Percentiles rank a stretch among this genome's conserved stretches.
These are phyloP conservation scores for Cynopterus brachyotis DNA, from an alignment of 2,113 vertebrate genomes.

Conservation along the genomic window DNA sequence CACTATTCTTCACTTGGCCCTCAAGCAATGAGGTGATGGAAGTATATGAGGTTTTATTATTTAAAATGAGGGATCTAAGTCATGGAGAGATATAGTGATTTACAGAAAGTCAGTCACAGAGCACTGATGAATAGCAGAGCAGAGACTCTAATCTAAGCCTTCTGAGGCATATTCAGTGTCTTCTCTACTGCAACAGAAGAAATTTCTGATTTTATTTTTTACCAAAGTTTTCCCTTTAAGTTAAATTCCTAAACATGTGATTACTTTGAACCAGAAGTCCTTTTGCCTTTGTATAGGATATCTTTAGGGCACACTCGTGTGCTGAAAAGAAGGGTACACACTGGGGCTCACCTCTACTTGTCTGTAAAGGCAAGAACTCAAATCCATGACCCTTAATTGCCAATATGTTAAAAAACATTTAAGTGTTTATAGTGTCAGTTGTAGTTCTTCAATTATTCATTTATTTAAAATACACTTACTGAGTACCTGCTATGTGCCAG, in stretches of 20 bases:
- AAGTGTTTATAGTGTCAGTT: not conserved
- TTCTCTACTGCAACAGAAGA: not conserved
- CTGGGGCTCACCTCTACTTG: not conserved
- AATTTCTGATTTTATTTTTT: not conserved
- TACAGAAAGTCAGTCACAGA: conserved; percentile 1
- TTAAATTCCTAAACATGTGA: not conserved
- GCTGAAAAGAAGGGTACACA: not conserved
- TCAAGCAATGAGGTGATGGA: not conserved
- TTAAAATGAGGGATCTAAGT: not conserved
- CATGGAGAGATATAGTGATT: not conserved
- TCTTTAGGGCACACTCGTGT: not conserved
- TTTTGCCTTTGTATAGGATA: not conserved
- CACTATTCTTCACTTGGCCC: not conserved
- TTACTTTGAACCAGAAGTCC: not conserved
- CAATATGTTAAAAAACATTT: not conserved
- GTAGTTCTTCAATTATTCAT: not conserved
- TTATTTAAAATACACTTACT: not conserved
- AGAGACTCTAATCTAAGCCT: not conserved
- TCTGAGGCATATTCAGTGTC: not conserved
- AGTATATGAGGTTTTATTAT: not conserved
- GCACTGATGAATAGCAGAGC: not conserved
- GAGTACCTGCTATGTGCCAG: not conserved
- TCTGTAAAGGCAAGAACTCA: not conserved
- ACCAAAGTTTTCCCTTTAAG: not conserved
- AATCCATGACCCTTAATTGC: not conserved